Conservation (phyloP, 64 coral and sea anemone species). For the Pocillopora damicornis region DNA sequence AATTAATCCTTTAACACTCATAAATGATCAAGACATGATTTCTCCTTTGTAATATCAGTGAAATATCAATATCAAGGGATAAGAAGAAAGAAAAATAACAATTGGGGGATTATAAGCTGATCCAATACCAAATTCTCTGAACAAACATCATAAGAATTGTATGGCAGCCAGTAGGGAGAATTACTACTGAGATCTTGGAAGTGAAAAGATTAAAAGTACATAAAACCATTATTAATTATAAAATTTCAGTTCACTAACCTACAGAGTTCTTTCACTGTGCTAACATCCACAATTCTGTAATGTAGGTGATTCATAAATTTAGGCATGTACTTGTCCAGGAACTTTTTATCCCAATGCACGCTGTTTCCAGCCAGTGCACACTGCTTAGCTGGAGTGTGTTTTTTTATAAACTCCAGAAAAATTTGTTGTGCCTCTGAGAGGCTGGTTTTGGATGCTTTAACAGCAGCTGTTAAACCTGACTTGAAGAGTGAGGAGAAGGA, state of each 20-base stretch:
- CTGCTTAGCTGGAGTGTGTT: constrained; percentile 41
- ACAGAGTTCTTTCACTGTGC: constrained; percentile 92
- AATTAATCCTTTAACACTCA: too few species aligned
- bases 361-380: constrained; percentile 92
- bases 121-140: too few species aligned
- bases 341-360: constrained; percentile 89
- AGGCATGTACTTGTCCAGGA: constrained; percentile 92
- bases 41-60: too few species aligned
- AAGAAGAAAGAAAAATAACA: too few species aligned
- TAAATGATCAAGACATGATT: too few species aligned
- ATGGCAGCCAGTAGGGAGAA: too few species aligned
- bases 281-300: constrained; percentile 97
- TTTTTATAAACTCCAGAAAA: constrained; percentile 75
- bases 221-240: too few species aligned
- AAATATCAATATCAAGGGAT: too few species aligned
- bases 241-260: constrained; percentile 39
- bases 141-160: too few species aligned
- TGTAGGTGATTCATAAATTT: constrained; percentile 87
- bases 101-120: too few species aligned
- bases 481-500: not conserved
- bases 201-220: too few species aligned
- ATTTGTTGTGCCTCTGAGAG: constrained; percentile 66
- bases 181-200: too few species aligned
- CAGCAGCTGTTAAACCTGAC: constrained; percentile 90
- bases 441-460: constrained; percentile 66